Evolutionary conservation across 2,888 invertebrate species (phyloP), one percentile per base, ranked within the genome.

Genomic region (Tetheella fluctuosa): DNA sequence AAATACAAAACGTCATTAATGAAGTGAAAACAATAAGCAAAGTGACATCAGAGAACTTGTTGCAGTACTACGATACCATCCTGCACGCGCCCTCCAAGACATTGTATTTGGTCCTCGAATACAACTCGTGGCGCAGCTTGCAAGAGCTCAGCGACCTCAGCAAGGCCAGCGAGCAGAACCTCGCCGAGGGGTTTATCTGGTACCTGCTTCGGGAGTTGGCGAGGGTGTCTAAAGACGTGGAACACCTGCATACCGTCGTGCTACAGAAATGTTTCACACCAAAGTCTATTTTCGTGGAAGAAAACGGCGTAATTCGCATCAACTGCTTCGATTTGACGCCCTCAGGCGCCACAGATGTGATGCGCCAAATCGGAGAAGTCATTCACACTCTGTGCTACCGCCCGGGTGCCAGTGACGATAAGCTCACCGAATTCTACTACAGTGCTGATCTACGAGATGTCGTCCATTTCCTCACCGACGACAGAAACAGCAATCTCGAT

Each of bases 41-140:
- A 80, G 83, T 84, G 76, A 74, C 80, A 69, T 83, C 85, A 68
- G 85, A 83, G 65, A 83, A 76, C 73, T 80, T 91, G 64, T 79
- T 93, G 70, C 88, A 85, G 28, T 90, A 91, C 81, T 85, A 90
- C 80, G 90, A 92, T 71, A 90, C 90, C 59, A 91, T 93, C 72
- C 79, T 92, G 65, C 93, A 93, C 75, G 77, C 77, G n/a, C 89
- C 91, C 57, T 90, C 93, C 61, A 89, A 86, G 79, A 93, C 92
- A 61, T 77, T 93, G 73, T 93, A 93, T 81, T 84, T 93, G 73
- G 91, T 93, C 71, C 84, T 90, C 72, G 93, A 93, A 70, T 86
- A 89, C 75, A 86, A 78, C 71, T 79, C 86, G 65, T 88, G 91
- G 89, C 86, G 81, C 48, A 91, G 86, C 64, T 69, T 91, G 30